Base-by-base conservation (phyloP, 92 coral and sea anemone genomes). In the Epizoanthus ramosus region DNA sequence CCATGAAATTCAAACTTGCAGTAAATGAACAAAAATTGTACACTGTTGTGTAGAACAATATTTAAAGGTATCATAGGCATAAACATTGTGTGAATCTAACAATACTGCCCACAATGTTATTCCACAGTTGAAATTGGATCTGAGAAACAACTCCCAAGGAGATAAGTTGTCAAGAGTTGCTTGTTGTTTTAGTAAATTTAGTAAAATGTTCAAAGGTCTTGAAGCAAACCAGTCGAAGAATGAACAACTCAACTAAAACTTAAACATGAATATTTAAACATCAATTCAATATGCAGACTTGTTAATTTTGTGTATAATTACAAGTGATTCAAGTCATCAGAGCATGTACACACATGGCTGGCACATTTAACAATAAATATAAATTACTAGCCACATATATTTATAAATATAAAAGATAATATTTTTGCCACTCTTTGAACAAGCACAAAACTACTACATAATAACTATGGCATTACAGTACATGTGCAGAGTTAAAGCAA, bases 291-390 rank as follows among this genome's bases (percentile, higher is more conserved):
- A 41, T 23, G 28, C 23, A 77, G 63, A 69, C 82, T 60, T 77
- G 82, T 10, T 17, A 77, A 77, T 60, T 71, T 35, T 41, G 52
- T 61, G 1, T 60, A 24, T 21, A 41, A 77, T 77, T 59, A 31
- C 15, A n/a, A 39, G 43, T 8, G 9, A n/a, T 3, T 52, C 4
- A n/a, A 31, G 13, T 77, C 82, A 77, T 1, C 39, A 37, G 54
- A 60, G 82, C 71, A 77, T 77, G 71, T 19, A 77, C 23, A 77
- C 50, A 57, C 71, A 77, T 21, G 45, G 60, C 82, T 39, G 45
- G 22, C 43, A 67, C 54, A 8, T 47, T 47, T 47, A 47, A 47
- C 13, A 67, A 28, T 67, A 77, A 24, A 76, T 35, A 76, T 60
- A 58, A 41, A 71, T 77, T 21, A 77, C 82, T 60, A 7, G 7